Evolutionary conservation across 2,113 vertebrate species (phyloP).

Genomic region (Zosterops pallidus): DNA sequence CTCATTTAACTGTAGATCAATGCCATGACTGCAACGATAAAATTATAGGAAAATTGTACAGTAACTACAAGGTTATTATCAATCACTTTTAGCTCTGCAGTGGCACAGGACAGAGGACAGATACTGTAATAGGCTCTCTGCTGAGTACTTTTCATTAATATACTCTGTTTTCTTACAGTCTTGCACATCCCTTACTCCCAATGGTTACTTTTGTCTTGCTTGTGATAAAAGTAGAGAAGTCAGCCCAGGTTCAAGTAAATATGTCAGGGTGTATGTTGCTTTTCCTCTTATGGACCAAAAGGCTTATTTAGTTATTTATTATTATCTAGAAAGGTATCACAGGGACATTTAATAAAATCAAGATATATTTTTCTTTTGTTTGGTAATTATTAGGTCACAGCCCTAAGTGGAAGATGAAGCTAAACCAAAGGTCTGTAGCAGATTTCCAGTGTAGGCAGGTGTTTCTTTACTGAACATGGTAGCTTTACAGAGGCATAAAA

Average conservation of each 20-base stretch:
- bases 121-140: conserved; percentile 8
- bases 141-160: conserved; percentile 22
- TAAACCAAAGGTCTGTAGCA: rapidly evolving
- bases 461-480: not conserved
- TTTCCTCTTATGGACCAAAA: not conserved
- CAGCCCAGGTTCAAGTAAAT: not conserved
- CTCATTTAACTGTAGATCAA: conserved; percentile 67
- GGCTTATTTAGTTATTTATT: not conserved
- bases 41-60: conserved; percentile 57
- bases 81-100: conserved; percentile 58
- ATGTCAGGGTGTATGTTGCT: not conserved
- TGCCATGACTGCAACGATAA: conserved; percentile 36
- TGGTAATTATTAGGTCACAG: not conserved
- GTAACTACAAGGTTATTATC: conserved; percentile 55
- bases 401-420: not conserved
- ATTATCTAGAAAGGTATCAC: not conserved
- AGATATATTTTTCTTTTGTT: not conserved
- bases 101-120: conserved; percentile 20
- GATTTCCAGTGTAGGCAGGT: not conserved
- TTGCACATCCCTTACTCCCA: not conserved
- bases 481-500: not conserved
- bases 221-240: conserved; percentile 7
- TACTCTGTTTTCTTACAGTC: conserved; percentile 15
- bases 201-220: conserved; percentile 22
- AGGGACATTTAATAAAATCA: not conserved